These are phyloP conservation scores for Cirrhinus mrigala DNA, from an alignment of 2,797 vertebrate species.

Conservation along the genomic window DNA sequence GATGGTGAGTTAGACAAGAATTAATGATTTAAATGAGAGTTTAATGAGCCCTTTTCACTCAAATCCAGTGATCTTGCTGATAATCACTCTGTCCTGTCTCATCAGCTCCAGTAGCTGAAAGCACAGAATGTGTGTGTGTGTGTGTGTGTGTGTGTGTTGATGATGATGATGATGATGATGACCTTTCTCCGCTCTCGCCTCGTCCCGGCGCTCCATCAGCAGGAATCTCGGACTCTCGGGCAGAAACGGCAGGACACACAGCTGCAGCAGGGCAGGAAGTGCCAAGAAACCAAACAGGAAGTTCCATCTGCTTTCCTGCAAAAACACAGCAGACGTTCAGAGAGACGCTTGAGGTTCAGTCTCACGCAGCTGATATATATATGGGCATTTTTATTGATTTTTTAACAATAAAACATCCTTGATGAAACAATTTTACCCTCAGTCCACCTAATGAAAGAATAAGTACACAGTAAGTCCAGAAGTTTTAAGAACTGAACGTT, in stretches of 20 bases:
- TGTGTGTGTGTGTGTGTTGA: too few species aligned
- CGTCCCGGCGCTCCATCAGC: conserved; percentile 87
- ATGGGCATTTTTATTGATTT: neutral
- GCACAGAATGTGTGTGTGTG: too few species aligned
- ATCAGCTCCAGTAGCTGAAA: too few species aligned
- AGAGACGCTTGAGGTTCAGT: neutral
- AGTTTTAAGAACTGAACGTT: neutral
- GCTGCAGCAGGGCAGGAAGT: conserved; percentile 85
- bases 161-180: too few species aligned
- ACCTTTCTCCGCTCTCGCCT: conserved; percentile 83
- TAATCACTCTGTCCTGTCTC: too few species aligned
- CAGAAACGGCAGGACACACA: conserved; percentile 87
- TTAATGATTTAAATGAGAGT: neutral
- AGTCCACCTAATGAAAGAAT: neutral
- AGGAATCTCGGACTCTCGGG: conserved; percentile 93
- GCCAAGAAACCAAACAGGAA: conserved; percentile 86
- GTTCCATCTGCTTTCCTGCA: conserved; percentile 88
- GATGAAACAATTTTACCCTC: neutral
- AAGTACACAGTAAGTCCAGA: neutral
- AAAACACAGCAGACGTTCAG: neutral
- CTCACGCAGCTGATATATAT: neutral
- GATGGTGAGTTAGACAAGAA: neutral
- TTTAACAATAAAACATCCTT: neutral
- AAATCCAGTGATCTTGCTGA: too few species aligned
- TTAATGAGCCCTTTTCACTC: neutral